These are phyloP conservation scores for mouse (Mus musculus) DNA, from an alignment of 2,113 vertebrate species.

Conservation along the genomic window GRCm39 chr7:124242001-124242500, in stretches of 20 bases:
- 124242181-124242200: background rate
- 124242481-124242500: background rate
- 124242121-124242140: background rate
- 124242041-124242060: background rate
- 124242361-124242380: background rate
- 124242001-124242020: background rate
- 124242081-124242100: background rate
- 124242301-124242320: background rate
- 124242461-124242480: constrained; percentile 51
- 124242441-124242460: constrained; percentile 3
- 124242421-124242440: background rate
- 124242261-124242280: background rate
- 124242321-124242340: background rate
- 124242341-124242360: background rate
- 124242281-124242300: background rate
- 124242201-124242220: background rate
- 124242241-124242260: background rate
- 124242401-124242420: background rate
- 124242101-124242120: background rate
- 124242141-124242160: background rate
- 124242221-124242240: background rate
- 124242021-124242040: background rate
- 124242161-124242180: background rate
- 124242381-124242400: background rate
- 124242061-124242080: background rate